Base-by-base conservation (phyloP, 2,888 invertebrate species). In the Cephalotes varians region DNA sequence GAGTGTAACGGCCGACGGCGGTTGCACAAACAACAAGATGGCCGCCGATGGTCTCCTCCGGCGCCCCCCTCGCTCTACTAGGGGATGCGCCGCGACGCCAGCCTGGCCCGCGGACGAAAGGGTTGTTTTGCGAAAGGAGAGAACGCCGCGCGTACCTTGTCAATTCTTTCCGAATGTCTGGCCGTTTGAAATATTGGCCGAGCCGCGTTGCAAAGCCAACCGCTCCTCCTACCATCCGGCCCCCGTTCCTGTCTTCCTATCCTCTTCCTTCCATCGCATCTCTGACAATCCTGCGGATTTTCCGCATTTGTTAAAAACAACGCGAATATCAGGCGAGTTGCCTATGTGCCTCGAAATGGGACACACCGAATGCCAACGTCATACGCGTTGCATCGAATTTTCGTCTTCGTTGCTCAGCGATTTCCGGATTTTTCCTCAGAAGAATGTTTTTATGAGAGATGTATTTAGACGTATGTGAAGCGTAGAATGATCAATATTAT, bases 21-120 rank as follows among this genome's bases (percentile, higher is more conserved):
- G 91, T 93, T 93, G 92, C 93, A 92, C 93, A 93, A 93, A 93
- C 93, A 93, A 93, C 93, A 93, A 93, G 91, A 93, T 93, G 93
- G 93, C 93, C 88, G 92, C 91, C 91, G 87, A 71, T 89, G 87
- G 79, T 69, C 34, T 90, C 87, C 87, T 87, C 77, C 83, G 86
- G 86, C 87, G 86, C 88, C 86, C 89, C 73, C 83, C 76, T 62
- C 34, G 10, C 54, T 60, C 71, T 47, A n/a, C 73, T 81, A 18
- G 77, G 51, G 56, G 54, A 40, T 79, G 77, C 56, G 87, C 88
- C 86, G 88, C 89, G 90, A 90, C 90, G 90, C 91, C 91, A 90
- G 88, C 84, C 85, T 85, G 86, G 88, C 87, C 88, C 88, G 90
- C 90, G 87, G 86, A 89, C 90, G 91, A 89, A 92, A 91, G 90